phyloP scores from a whole-genome alignment of 2,113 vertebrate species.

The Lophochroa leadbeateri region DNA sequence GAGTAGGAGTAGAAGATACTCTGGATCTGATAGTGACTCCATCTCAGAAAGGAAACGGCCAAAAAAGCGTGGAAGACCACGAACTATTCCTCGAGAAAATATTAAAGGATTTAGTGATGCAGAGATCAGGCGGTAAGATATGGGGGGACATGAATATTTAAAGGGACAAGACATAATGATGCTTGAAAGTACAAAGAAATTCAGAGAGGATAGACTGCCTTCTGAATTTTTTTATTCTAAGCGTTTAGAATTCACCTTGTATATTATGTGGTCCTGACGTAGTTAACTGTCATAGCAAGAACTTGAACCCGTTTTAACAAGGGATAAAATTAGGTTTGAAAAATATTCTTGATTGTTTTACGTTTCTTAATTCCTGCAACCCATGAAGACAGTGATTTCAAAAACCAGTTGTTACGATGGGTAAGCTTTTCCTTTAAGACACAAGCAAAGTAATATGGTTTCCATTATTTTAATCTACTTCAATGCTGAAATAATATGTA shows the following conservation, averaged over 20 bases:
- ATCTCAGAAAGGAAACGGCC: slow-evolving; percentile 91
- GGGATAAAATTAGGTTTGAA: neutral
- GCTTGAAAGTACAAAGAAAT: neutral
- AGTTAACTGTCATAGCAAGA: neutral
- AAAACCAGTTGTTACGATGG: neutral
- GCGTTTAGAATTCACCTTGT: neutral
- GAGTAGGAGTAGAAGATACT: slow-evolving; percentile 91
- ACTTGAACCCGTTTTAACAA: neutral
- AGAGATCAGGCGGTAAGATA: slow-evolving; percentile 92
- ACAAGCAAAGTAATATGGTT: neutral
- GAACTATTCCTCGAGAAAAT: slow-evolving; percentile 96
- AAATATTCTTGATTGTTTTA: neutral
- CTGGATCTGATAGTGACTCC: slow-evolving; percentile 95
- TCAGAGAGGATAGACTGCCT: neutral
- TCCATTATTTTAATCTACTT: neutral
- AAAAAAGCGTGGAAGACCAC: slow-evolving; percentile 94
- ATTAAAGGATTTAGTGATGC: slow-evolving; percentile 99
- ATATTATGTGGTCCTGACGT: neutral
- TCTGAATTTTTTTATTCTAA: neutral
- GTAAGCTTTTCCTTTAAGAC: neutral
- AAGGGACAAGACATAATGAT: neutral
- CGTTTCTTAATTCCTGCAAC: neutral
- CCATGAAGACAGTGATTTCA: neutral
- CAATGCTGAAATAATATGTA: neutral
- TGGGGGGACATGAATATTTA: neutral